Conservation (phyloP, 2,797 vertebrate species). For the Babyrousa celebensis region DNA sequence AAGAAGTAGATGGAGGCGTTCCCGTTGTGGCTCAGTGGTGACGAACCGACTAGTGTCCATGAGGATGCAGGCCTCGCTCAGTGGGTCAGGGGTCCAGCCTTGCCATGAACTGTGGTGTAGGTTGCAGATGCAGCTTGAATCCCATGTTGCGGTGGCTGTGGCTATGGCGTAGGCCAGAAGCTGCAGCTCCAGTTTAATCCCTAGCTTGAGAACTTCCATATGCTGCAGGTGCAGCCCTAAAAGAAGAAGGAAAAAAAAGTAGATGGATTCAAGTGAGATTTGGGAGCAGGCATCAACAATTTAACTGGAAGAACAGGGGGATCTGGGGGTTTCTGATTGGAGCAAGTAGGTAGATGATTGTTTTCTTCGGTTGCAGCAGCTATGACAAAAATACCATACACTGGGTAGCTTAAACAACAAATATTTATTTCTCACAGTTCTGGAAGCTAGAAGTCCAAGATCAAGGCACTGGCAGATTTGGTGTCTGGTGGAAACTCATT, state of each 20-base stretch:
- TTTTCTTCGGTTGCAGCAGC: not conserved
- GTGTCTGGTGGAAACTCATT: not conserved
- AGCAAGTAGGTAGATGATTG: not conserved
- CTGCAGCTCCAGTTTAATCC: too few species aligned
- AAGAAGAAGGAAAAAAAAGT: not conserved
- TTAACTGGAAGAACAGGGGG: not conserved
- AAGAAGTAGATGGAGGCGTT: not conserved
- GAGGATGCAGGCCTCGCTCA: too few species aligned
- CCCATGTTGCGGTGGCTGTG: too few species aligned
- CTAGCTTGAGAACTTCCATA: too few species aligned
- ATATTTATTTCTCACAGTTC: not conserved
- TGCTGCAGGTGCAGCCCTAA: too few species aligned
- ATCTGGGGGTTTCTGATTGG: constrained; percentile 8
- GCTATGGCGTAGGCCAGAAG: too few species aligned
- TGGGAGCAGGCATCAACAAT: not conserved
- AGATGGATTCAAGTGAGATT: not conserved
- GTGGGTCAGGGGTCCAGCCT: too few species aligned
- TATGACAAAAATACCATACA: not conserved
- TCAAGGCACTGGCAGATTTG: not conserved
- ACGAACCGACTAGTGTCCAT: too few species aligned
- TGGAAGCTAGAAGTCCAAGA: not conserved
- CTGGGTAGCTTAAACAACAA: not conserved
- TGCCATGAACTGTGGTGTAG: too few species aligned
- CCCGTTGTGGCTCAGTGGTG: too few species aligned
- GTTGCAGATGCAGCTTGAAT: too few species aligned